Evolutionary conservation across 2,113 vertebrate genomes (phyloP).

Genomic region (Tyto alba): DNA sequence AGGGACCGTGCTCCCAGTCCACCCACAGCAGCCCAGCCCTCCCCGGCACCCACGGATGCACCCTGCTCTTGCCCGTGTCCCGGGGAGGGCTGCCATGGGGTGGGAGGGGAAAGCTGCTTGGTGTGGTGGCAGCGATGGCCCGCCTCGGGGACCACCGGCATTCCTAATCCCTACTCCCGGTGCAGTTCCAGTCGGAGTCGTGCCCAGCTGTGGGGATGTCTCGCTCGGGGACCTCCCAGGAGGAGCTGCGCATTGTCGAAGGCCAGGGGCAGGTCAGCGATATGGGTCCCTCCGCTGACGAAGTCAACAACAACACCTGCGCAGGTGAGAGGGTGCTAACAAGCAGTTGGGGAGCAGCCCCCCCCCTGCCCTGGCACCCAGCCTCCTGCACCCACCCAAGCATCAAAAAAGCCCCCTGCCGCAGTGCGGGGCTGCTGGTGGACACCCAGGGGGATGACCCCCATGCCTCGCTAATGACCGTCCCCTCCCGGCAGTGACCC

Average conservation of each 20-base stretch:
- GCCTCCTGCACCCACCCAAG: accelerated
- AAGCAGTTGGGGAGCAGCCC: background rate
- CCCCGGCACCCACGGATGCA: accelerated
- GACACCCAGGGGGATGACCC: background rate
- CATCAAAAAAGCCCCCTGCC: accelerated
- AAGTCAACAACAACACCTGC: constrained; percentile 98
- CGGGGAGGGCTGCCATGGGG: accelerated
- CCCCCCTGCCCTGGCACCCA: background rate
- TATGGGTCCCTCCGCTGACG: constrained; percentile 83
- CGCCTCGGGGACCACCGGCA: too few species aligned
- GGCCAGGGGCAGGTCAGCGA: constrained; percentile 90
- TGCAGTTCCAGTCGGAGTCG: constrained; percentile 91
- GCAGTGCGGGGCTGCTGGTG: background rate
- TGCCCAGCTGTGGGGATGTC: constrained; percentile 81
- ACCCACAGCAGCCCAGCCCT: background rate
- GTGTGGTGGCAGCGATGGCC: too few species aligned
- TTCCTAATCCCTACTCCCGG: background rate
- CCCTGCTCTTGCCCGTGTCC: accelerated
- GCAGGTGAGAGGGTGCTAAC: constrained; percentile 66
- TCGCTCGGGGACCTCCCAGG: constrained; percentile 86
- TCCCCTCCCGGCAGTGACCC: constrained; percentile 51
- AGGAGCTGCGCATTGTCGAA: constrained; percentile 93
- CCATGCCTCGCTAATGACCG: background rate
- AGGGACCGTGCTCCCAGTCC: background rate
- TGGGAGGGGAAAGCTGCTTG: background rate